Conservation (phyloP, 2,797 vertebrate genomes). For the Avahi laniger region DNA sequence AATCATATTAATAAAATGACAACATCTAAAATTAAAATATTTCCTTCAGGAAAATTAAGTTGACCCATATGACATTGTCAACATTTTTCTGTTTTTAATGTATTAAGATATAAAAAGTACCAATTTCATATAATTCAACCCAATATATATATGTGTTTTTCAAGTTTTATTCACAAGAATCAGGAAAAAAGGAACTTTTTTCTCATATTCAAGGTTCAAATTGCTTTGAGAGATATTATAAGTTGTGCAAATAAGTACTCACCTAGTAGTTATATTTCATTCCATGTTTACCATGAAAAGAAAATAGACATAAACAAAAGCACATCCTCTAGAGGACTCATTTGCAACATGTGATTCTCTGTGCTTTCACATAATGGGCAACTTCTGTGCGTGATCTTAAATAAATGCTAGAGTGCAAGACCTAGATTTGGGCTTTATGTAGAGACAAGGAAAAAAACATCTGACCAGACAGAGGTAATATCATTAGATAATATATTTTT, state of each 20-base stretch:
- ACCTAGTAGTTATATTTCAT: neutral
- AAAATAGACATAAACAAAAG: neutral
- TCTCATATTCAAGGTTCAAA: neutral
- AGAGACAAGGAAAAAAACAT: neutral
- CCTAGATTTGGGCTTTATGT: neutral
- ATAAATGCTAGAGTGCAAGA: neutral
- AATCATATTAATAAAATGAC: slow-evolving; percentile 17
- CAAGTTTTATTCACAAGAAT: neutral
- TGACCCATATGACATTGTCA: neutral
- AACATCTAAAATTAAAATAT: neutral
- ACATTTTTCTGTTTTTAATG: neutral
- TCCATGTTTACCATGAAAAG: neutral
- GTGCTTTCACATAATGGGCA: neutral
- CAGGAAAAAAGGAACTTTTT: neutral
- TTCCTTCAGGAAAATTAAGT: neutral
- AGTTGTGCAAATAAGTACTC: neutral
- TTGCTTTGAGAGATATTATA: neutral
- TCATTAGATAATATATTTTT: neutral
- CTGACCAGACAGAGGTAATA: neutral
- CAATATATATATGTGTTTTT: neutral
- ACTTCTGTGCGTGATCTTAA: neutral
- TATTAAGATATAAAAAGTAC: neutral
- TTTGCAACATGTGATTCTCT: neutral
- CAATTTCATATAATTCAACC: neutral
- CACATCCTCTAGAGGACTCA: neutral